Evolutionary conservation across 2,797 vertebrate species (phyloP).

Genomic region (Pangasius djambal): DNA sequence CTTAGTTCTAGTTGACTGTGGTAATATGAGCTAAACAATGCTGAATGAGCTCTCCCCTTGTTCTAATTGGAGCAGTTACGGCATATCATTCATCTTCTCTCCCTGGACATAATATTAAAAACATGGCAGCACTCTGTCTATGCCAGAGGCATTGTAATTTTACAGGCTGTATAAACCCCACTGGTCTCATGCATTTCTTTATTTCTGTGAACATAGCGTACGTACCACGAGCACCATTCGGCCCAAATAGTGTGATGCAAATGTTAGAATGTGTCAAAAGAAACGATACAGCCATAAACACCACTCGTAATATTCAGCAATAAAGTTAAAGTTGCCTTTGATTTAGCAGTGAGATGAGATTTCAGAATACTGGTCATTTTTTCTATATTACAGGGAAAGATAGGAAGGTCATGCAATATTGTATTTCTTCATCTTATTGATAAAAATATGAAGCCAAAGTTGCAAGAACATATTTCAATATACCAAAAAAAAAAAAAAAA

Average conservation of each 20-base stretch:
- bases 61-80: conserved; percentile 43
- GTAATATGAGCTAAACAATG: not conserved
- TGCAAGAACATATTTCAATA: not conserved
- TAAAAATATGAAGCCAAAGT: not conserved
- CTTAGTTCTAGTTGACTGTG: conserved; percentile 27
- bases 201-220: not conserved
- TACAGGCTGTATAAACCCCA: conserved; percentile 38
- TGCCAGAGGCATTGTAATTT: conserved; percentile 35
- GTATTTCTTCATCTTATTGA: not conserved
- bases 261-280: not conserved
- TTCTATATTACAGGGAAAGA: not conserved
- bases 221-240: not conserved
- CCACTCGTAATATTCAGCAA: not conserved
- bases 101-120: conserved; percentile 43
- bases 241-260: not conserved
- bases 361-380: not conserved
- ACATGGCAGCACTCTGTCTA: conserved; percentile 34
- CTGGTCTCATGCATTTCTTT: not conserved
- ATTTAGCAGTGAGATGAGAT: not conserved
- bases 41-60: conserved; percentile 36
- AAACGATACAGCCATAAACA: conserved; percentile 1
- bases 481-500: not conserved
- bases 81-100: conserved; percentile 48
- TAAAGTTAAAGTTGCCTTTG: not conserved
- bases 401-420: not conserved